These are phyloP conservation scores for Hololepta plana DNA, from an alignment of 2,888 invertebrate genomes.

Conservation along the genomic window DNA sequence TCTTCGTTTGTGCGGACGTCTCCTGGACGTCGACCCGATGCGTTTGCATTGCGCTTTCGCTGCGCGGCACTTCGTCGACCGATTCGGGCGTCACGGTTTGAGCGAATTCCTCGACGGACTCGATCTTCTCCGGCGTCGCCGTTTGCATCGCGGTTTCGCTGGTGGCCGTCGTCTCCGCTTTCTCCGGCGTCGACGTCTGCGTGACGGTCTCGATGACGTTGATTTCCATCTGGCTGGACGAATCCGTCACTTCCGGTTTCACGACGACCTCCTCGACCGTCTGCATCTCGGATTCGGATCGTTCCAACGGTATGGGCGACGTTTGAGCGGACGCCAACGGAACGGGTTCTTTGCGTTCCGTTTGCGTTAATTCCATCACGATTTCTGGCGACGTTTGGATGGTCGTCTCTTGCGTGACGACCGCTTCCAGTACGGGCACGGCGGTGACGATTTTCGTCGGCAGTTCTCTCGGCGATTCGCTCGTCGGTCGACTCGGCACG, in stretches of 20 bases:
- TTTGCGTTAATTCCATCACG: slow-evolving; percentile 20
- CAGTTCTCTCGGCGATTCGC: slow-evolving; percentile 35
- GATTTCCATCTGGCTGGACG: slow-evolving; percentile 30
- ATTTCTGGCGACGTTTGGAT: slow-evolving; percentile 40
- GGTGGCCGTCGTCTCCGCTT: slow-evolving; percentile 6
- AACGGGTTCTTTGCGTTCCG: slow-evolving; percentile 15
- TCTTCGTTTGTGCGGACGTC: slow-evolving; percentile 26
- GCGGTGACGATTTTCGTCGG: slow-evolving; percentile 27
- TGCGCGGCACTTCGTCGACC: slow-evolving; percentile 13
- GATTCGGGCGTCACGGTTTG: slow-evolving; percentile 20
- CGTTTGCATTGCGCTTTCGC: slow-evolving; percentile 25
- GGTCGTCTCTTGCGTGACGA: slow-evolving; percentile 36
- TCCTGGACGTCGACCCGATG: slow-evolving; percentile 17
- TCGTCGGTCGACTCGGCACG: slow-evolving; percentile 34
- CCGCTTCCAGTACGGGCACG: slow-evolving; percentile 38
- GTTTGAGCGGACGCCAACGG: slow-evolving; percentile 36
- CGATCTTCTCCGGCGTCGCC: slow-evolving; percentile 18
- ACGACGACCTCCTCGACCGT: slow-evolving; percentile 23
- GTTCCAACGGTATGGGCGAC: slow-evolving; percentile 31
- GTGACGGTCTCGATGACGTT: slow-evolving; percentile 10
- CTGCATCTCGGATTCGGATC: slow-evolving; percentile 32
- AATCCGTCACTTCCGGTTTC: slow-evolving; percentile 22
- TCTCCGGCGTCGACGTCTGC: slow-evolving; percentile 15
- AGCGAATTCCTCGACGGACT: slow-evolving; percentile 18
- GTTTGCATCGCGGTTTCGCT: slow-evolving; percentile 28